Conservation (phyloP, 2,888 invertebrate genomes). For the Amphiduros pacificus region DNA sequence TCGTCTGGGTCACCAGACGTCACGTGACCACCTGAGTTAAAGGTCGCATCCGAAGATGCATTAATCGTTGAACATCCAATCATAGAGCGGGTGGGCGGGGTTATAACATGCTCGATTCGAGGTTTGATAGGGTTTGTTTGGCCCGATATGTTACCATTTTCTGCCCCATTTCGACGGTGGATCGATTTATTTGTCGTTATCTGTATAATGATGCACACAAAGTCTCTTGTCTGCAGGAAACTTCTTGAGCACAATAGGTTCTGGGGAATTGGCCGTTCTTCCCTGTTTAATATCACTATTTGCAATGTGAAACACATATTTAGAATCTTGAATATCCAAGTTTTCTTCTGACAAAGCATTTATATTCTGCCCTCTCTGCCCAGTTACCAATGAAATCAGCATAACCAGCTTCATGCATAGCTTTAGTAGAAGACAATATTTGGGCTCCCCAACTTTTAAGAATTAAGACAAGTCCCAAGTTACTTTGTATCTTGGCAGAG, state of each 20-base stretch:
- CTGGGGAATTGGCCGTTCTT: not conserved
- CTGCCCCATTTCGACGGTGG: too few species aligned
- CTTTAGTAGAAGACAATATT: not conserved
- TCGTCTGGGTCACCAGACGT: too few species aligned
- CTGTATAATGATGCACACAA: not conserved
- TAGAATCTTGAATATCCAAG: not conserved
- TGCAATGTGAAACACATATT: not conserved
- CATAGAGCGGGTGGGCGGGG: too few species aligned
- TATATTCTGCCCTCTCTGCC: not conserved
- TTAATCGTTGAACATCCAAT: too few species aligned
- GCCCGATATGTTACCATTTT: too few species aligned
- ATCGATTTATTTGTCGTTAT: too few species aligned
- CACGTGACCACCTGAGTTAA: too few species aligned
- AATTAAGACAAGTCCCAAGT: not conserved
- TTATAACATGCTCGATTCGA: too few species aligned
- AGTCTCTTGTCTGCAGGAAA: not conserved
- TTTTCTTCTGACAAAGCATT: not conserved
- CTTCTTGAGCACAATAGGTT: not conserved
- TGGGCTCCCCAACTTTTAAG: not conserved
- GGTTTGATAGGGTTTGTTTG: too few species aligned
- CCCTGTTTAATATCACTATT: not conserved
- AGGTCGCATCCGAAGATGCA: too few species aligned
- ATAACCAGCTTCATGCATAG: not conserved
- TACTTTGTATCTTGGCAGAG: not conserved
- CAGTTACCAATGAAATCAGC: not conserved